Evolutionary conservation across 2,113 vertebrate species (phyloP), one percentile per base, ranked within the genome.

Genomic region (Leptosomus discolor): DNA sequence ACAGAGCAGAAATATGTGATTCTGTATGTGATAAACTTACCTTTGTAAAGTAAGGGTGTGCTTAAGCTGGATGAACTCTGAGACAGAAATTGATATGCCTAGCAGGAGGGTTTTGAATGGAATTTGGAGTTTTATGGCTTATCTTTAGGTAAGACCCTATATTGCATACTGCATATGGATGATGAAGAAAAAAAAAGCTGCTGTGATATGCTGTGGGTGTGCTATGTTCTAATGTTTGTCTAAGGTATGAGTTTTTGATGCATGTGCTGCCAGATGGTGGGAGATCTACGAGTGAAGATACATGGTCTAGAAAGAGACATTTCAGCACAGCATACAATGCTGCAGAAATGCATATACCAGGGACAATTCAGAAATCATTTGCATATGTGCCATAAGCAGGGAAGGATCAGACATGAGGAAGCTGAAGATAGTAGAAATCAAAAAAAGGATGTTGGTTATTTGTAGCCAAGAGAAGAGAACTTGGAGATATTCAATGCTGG

Each of bases 11-110:
- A 91, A 71, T 78, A 53, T 39, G 48, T 81, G 54, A 39, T 71
- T 94, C 69, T 56, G 18, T 71, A 53, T 94, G 65, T 56, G 73
- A 89, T 75, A 81, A 92, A 89, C 39, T 63, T 82, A 36, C 48
- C 43, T 29, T 57, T 67, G 20, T 68, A 39, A 73, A 88, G 21
- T 61, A 48, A 76, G 51, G 7, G 3, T 77, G 5, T 84, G 43
- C 46, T 87, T 54, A 21, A n/a, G 63, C 37, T 5, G 6, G 36
- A 37, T 63, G 64, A 89, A 70, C 80, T 87, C 32, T 43, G 34
- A 71, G 48, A 36, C 39, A 76, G 65, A 63, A 81, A 9, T 15
- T 70, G 56, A 43, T 74, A 30, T 30, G 19, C 39, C 70, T 64
- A 65, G 30, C 54, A 58, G 41, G 50, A 84, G 46, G 67, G 13